Evolutionary conservation across 2,888 invertebrate species (phyloP), one percentile per base, ranked within the genome.

Genomic region (Notodonta dromedarius): DNA sequence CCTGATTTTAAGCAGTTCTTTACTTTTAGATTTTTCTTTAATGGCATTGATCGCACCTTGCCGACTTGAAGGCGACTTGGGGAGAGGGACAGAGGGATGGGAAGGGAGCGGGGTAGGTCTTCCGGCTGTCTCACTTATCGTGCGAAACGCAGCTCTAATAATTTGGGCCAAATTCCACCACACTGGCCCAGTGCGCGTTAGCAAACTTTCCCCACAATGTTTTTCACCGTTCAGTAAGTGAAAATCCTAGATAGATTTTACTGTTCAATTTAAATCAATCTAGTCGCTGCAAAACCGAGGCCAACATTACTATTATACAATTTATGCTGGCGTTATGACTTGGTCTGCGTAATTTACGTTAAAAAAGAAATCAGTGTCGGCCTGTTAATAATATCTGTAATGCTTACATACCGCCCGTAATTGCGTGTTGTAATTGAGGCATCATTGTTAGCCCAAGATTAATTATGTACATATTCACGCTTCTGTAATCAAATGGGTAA

Each of bases 311-410:
- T 50, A 50, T 50, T 50, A 16, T 50, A 16, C 16, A 50, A 50
- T 14, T 16, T 50, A 50, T 12, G 50, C 5, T 16, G 11, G 16
- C 14, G 48, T 48, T 48, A 48, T n/a, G 42, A 46, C 46, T 46
- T 16, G 52, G 24, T 32, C 32, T 52, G 32, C 24, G 40, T 50
- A 56, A 56, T 42, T 11, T 44, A 40, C n/a, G 57, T 16, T 39
- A 42, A 16, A 40, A 13, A 35, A 46, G 42, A 57, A 55, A 57
- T 48, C 48, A 51, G 50, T 13, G 40, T 48, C 48, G 48, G 54
- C 46, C 35, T 39, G 16, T 54, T 48, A 55, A 59, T 54, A 59
- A 59, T 54, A 59, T 59, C 14, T 59, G 59, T 48, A 55, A 58
- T 52, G 39, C 46, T 52, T 35, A 52, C 32, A 52, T 52, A 32